Conservation (phyloP, 2,888 invertebrate species). For the Drosophila incognita region DNA sequence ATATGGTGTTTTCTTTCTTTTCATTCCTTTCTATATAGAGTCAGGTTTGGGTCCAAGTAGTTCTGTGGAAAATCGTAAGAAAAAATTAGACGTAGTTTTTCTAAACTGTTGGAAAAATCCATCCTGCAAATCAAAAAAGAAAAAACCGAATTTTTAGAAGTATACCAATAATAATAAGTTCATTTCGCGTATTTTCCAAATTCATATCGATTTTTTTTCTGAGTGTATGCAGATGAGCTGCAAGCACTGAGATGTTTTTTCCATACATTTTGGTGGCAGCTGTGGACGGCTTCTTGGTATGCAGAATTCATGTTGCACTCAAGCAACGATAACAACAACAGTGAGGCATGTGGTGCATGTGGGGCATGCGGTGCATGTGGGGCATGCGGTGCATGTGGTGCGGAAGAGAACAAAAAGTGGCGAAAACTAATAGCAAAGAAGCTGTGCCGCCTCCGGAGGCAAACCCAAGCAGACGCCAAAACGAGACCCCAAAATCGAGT, state of each 20-base stretch:
- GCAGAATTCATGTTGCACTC: constrained; percentile 80
- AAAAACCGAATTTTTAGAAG: neutral
- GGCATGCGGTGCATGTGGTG: neutral
- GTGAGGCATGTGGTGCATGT: neutral
- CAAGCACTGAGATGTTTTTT: constrained; percentile 9
- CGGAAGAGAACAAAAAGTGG: constrained; percentile 31
- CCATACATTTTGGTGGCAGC: constrained; percentile 9
- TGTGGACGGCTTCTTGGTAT: constrained; percentile 67
- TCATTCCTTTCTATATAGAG: neutral
- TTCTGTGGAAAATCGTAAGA: neutral
- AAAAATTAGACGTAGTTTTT: neutral
- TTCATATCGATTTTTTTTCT: neutral
- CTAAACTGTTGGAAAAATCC: neutral
- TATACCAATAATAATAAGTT: neutral
- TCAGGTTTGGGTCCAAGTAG: neutral
- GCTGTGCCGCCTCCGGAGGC: constrained; percentile 41
- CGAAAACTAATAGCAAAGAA: constrained; percentile 72
- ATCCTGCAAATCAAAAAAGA: neutral
- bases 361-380: neutral
- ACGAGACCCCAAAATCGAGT: constrained; percentile 52
- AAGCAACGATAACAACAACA: constrained; percentile 49
- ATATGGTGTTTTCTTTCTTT: neutral
- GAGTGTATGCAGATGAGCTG: constrained; percentile 64
- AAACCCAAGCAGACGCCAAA: constrained; percentile 11
- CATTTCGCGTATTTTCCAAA: neutral